Conservation (phyloP, 1,140 invertebrate genomes). For the Lasioglossum albipes region DNA sequence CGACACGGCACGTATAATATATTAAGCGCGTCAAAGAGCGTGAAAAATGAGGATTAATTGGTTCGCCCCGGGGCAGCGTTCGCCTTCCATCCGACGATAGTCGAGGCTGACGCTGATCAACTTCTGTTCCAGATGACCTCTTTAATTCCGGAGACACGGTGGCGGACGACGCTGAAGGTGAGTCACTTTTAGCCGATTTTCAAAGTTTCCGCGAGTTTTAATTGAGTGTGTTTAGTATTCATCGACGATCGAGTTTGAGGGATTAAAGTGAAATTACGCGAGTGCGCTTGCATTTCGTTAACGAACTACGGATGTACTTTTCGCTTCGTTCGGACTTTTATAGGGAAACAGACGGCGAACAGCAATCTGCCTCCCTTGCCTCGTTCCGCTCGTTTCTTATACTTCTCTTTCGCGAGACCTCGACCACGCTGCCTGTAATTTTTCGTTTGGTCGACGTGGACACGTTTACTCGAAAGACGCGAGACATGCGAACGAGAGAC, state of each 20-base stretch:
- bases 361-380: not conserved
- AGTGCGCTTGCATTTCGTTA: conserved; percentile 19
- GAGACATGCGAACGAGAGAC: too few species aligned
- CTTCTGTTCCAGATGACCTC: conserved; percentile 71
- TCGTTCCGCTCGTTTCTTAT: not conserved
- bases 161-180: conserved; percentile 62
- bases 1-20: not conserved
- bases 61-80: conserved; percentile 21
- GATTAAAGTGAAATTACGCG: conserved; percentile 65
- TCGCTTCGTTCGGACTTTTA: conserved; percentile 1
- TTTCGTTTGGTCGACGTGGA: too few species aligned
- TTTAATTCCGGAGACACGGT: conserved; percentile 64
- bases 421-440: too few species aligned
- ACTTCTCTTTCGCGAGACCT: not conserved
- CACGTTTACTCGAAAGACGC: too few species aligned
- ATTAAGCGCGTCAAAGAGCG: conserved; percentile 7
- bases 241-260: conserved; percentile 66
- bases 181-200: conserved; percentile 66
- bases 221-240: conserved; percentile 69
- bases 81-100: conserved; percentile 6
- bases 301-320: conserved; percentile 33
- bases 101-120: conserved; percentile 22
- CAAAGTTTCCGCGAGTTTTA: conserved; percentile 59
- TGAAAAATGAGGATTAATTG: conserved; percentile 50
- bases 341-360: not conserved